Evolutionary conservation across 2,113 vertebrate genomes (phyloP), one percentile per base, ranked within the genome.

Genomic region (Gymnocephalus cernua): DNA sequence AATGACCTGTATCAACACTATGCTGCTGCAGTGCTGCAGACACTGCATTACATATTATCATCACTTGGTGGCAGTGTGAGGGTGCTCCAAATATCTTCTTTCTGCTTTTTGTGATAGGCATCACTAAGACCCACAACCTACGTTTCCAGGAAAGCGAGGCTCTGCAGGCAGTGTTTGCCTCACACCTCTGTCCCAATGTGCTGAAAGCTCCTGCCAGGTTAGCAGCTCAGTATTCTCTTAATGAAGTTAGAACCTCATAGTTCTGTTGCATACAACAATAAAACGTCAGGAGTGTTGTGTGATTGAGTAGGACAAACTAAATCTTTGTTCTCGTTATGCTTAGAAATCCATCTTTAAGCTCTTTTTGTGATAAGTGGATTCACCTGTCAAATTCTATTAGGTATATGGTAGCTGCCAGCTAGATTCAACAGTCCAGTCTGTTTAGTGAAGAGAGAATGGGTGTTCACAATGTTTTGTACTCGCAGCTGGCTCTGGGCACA

Each of bases 81-180:
- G 83, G 65, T 89, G 77, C 57, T 77, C 66, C 74, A 84, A 62
- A 83, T 53, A 23, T 73, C 38, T 48, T 50, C 4, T 72, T n/a
- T 75, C 35, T 84, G 15, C 45, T 74, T 74, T 74, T 51, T 85
- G 57, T 84, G 73, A 58, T 53, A 99, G 98, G 97, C 85, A 93
- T 99, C 83, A 96, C 94, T 21, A 99, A 96, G 96, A 99, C 97
- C 35, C 94, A 99, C 51, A 96, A 96, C 84, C 74, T 99, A 71
- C 76, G 59, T 7, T 99, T 96, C 93, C 95, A 98, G 89, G 97
- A 98, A 25, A 96, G 96, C 81, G 95, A 96, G 35, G 95, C 97
- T 3, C 80, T 98, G 74, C 96, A 98, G 95, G 97, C 97, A 50
- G 91, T 97, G 89, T 98, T 98, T 94, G 88, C 95, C 38, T 95